These are phyloP conservation scores for Zosterops japonicus DNA, from an alignment of 2,113 vertebrate genomes.

Conservation along the genomic window DNA sequence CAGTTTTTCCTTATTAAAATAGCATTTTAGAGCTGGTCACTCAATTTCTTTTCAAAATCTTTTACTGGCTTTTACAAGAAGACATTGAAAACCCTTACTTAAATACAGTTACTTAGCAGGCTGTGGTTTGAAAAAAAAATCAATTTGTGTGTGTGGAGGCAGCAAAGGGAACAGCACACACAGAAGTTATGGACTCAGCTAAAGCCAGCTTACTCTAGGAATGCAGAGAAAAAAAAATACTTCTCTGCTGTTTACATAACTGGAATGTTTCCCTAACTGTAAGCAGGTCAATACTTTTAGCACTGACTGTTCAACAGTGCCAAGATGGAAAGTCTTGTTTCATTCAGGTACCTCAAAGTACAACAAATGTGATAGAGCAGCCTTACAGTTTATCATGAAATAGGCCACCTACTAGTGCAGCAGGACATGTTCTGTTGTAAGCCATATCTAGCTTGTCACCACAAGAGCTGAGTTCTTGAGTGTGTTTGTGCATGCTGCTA, in stretches of 20 bases:
- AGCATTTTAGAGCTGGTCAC: neutral
- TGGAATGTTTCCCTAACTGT: conserved; percentile 41
- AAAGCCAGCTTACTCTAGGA: conserved; percentile 53
- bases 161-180: neutral
- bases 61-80: neutral
- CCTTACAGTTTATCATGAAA: neutral
- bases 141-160: neutral
- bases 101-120: neutral
- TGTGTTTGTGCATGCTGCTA: conserved; percentile 1
- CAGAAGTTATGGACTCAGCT: conserved; percentile 15
- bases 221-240: conserved; percentile 35
- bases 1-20: neutral
- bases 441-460: neutral
- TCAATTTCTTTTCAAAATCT: neutral
- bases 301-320: neutral
- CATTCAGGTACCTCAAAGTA: conserved; percentile 20
- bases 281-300: conserved; percentile 30
- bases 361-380: neutral
- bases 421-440: neutral
- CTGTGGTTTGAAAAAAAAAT: neutral
- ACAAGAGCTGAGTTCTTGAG: neutral
- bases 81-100: neutral
- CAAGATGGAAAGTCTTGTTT: conserved; percentile 17
- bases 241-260: conserved; percentile 50
- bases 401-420: neutral